Conservation (phyloP, 2,888 invertebrate species). For the Drepana falcataria region DNA sequence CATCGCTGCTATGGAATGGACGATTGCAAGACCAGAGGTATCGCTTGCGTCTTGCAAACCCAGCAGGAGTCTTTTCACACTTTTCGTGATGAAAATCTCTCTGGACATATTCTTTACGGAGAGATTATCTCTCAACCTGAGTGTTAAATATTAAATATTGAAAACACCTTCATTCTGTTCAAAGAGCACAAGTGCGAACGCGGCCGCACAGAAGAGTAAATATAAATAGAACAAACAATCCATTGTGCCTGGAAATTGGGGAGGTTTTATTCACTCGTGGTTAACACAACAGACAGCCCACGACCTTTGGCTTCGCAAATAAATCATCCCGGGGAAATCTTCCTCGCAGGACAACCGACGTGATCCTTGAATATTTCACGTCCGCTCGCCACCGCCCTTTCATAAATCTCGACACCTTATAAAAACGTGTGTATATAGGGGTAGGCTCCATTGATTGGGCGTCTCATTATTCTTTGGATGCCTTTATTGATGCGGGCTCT, state of each 20-base stretch:
- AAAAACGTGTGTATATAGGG: slow-evolving; percentile 28
- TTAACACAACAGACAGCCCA: slow-evolving; percentile 9
- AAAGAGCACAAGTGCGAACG: not conserved
- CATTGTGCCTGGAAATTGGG: slow-evolving; percentile 3
- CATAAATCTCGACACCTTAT: slow-evolving; percentile 52
- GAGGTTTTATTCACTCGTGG: slow-evolving; percentile 1
- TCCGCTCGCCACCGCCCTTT: slow-evolving; percentile 28
- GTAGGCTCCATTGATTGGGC: slow-evolving; percentile 6
- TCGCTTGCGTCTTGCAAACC: too few relatives aligned
- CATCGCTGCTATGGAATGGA: too few relatives aligned
- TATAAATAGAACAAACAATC: slow-evolving; percentile 2
- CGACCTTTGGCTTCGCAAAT: slow-evolving; percentile 31
- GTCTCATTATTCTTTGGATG: not conserved
- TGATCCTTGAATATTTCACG: slow-evolving; percentile 63
- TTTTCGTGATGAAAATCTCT: too few relatives aligned
- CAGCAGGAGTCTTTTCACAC: too few relatives aligned
- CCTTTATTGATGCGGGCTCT: not conserved
- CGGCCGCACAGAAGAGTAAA: not conserved
- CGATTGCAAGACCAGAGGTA: too few relatives aligned
- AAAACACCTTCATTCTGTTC: not conserved
- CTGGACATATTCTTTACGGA: too few relatives aligned
- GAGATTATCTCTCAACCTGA: too few relatives aligned
- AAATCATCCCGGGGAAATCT: slow-evolving; percentile 50
- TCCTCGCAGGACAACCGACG: slow-evolving; percentile 40
- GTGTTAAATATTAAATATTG: not conserved